Conservation (phyloP, 2,113 vertebrate genomes). For the Dipodomys merriami region DNA sequence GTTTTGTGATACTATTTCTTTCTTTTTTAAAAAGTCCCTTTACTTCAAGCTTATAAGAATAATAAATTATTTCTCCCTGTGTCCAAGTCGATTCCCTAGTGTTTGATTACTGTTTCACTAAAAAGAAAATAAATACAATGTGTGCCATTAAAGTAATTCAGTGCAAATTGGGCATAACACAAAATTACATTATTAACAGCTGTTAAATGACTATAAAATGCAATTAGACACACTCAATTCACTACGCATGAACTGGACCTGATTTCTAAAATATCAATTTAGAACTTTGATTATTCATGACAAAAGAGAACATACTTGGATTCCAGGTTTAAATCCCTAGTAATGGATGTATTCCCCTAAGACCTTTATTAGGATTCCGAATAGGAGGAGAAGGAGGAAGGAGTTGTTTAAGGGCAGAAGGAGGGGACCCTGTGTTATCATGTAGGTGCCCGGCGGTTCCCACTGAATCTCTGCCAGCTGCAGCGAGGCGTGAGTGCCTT, state of each 20-base stretch:
- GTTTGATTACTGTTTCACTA: slow-evolving; percentile 78
- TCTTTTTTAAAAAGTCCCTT: slow-evolving; percentile 51
- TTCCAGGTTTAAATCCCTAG: slow-evolving; percentile 71
- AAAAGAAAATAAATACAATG: slow-evolving; percentile 77
- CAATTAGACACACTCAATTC: slow-evolving; percentile 81
- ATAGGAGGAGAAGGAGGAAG: slow-evolving; percentile 36
- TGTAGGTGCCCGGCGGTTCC: slow-evolving; percentile 53
- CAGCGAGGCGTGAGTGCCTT: slow-evolving; percentile 67
- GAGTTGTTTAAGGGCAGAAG: slow-evolving; percentile 42
- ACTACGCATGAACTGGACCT: slow-evolving; percentile 77
- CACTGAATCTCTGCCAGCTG: slow-evolving; percentile 76
- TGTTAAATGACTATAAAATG: slow-evolving; percentile 83
- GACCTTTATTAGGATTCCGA: slow-evolving; percentile 59
- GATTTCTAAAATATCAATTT: slow-evolving; percentile 80
- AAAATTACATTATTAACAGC: slow-evolving; percentile 82
- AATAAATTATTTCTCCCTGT: slow-evolving; percentile 69
- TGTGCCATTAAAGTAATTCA: slow-evolving; percentile 80
- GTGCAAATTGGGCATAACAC: slow-evolving; percentile 80
- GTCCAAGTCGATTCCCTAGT: slow-evolving; percentile 68
- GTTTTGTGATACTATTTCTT: slow-evolving; percentile 52
- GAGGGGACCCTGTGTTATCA: slow-evolving; percentile 30
- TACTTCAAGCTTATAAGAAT: slow-evolving; percentile 57
- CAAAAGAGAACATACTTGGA: slow-evolving; percentile 73
- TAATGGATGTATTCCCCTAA: slow-evolving; percentile 63
- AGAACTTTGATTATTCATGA: slow-evolving; percentile 73